These are phyloP conservation scores for Cacatua alba DNA, from an alignment of 2,113 vertebrate species.

Conservation along the genomic window DNA sequence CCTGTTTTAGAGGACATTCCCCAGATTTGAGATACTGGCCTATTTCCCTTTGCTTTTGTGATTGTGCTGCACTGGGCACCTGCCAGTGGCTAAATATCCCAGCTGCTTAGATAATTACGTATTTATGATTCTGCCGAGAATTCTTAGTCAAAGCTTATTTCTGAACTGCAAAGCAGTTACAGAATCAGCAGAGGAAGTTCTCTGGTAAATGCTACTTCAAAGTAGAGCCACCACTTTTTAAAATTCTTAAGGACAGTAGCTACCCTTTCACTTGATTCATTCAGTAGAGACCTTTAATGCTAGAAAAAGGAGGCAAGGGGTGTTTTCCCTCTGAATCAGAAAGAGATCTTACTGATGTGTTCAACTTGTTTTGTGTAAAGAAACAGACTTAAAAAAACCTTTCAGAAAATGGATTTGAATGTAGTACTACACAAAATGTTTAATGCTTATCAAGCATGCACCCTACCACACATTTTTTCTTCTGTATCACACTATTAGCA, in stretches of 20 bases:
- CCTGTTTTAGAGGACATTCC: neutral
- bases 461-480: neutral
- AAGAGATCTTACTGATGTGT: neutral
- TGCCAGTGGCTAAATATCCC: slow-evolving; percentile 36
- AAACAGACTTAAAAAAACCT: neutral
- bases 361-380: neutral
- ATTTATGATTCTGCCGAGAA: slow-evolving; percentile 59
- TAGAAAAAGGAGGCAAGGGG: neutral
- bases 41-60: neutral
- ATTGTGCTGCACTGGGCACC: neutral
- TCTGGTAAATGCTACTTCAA: neutral
- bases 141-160: slow-evolving; percentile 49
- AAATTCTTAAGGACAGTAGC: neutral
- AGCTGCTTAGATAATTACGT: slow-evolving; percentile 28
- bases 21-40: neutral
- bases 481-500: neutral
- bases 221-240: neutral
- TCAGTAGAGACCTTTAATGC: neutral
- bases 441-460: neutral
- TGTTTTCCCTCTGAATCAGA: neutral
- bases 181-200: slow-evolving; percentile 22
- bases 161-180: neutral
- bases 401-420: neutral
- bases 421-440: neutral
- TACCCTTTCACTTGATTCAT: neutral